Evolutionary conservation across 2,797 vertebrate species (phyloP).

Genomic region (Phalanger gymnotis): DNA sequence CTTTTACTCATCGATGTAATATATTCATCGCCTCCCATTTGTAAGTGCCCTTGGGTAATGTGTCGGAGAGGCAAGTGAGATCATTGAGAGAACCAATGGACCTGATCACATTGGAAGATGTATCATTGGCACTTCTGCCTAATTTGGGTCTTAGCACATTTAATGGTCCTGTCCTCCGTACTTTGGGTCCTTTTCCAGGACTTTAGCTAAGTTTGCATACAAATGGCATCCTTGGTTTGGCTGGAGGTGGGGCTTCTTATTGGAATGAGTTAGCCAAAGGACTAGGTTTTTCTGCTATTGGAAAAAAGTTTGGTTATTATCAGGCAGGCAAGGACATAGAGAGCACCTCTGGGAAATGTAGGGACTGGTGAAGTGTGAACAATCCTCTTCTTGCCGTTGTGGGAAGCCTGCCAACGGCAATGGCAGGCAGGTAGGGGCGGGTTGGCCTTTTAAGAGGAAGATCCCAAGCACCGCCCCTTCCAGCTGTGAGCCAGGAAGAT

Average conservation of each 20-base stretch:
- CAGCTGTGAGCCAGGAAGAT: neutral
- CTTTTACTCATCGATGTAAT: slow-evolving; percentile 78
- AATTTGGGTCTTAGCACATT: slow-evolving; percentile 75
- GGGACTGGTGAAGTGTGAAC: neutral
- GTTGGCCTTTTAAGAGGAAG: neutral
- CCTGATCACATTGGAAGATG: slow-evolving; percentile 81
- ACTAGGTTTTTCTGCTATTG: slow-evolving; percentile 46
- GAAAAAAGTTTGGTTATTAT: slow-evolving; percentile 45
- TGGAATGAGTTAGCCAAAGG: slow-evolving; percentile 61
- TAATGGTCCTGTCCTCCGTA: slow-evolving; percentile 76
- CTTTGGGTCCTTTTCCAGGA: slow-evolving; percentile 63
- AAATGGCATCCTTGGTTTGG: slow-evolving; percentile 66
- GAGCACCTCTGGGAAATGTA: slow-evolving; percentile 38
- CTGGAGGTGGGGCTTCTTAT: slow-evolving; percentile 60
- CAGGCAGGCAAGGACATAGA: slow-evolving; percentile 34
- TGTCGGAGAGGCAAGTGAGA: slow-evolving; percentile 81
- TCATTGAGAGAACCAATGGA: slow-evolving; percentile 81
- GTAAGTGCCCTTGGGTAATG: slow-evolving; percentile 80
- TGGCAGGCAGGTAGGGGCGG: neutral
- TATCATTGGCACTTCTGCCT: slow-evolving; percentile 71
- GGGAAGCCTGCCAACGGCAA: neutral
- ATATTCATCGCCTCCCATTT: slow-evolving; percentile 70
- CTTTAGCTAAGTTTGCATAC: slow-evolving; percentile 77
- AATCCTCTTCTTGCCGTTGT: neutral
- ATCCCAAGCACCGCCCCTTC: too few relatives aligned